Conservation (phyloP, 1,140 invertebrate species). For the Heliconius melpomene region DNA sequence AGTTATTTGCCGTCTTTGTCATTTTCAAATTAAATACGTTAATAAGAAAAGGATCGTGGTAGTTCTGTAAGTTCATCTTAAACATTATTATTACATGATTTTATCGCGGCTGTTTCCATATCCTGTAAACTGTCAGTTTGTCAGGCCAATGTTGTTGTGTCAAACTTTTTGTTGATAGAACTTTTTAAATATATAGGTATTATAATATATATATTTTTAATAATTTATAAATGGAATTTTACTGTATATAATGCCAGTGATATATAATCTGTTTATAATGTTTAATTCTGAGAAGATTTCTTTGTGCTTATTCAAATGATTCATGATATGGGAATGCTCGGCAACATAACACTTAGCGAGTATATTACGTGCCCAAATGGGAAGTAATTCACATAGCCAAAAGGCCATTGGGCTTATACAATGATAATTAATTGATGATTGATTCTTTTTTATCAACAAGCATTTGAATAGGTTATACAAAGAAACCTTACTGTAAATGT, state of each 20-base stretch:
- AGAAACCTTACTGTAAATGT: constrained; percentile 39
- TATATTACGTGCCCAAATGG: constrained; percentile 60
- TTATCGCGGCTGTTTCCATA: constrained; percentile 41
- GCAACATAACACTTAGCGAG: constrained; percentile 58
- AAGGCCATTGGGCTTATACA: constrained; percentile 24
- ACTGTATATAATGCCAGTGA: constrained; percentile 29
- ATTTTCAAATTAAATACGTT: not conserved
- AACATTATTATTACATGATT: constrained; percentile 5
- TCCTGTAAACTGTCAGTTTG: constrained; percentile 52
- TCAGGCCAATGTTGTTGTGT: constrained; percentile 70
- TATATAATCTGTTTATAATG: constrained; percentile 30
- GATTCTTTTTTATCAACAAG: constrained; percentile 25
- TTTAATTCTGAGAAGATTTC: constrained; percentile 30
- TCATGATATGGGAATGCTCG: constrained; percentile 73
- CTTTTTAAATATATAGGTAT: constrained; percentile 58
- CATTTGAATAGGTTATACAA: constrained; percentile 47
- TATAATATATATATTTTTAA: constrained; percentile 45
- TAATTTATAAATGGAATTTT: constrained; percentile 61
- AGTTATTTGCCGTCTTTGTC: not conserved
- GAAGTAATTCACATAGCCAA: constrained; percentile 50
- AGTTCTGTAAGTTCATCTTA: not conserved
- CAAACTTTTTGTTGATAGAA: constrained; percentile 78
- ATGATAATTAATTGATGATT: constrained; percentile 35
- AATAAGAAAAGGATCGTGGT: constrained; percentile 21
- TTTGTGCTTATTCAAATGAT: constrained; percentile 60